phyloP scores from a whole-genome alignment of 2,888 invertebrate species.

The Epinotia ramella region DNA sequence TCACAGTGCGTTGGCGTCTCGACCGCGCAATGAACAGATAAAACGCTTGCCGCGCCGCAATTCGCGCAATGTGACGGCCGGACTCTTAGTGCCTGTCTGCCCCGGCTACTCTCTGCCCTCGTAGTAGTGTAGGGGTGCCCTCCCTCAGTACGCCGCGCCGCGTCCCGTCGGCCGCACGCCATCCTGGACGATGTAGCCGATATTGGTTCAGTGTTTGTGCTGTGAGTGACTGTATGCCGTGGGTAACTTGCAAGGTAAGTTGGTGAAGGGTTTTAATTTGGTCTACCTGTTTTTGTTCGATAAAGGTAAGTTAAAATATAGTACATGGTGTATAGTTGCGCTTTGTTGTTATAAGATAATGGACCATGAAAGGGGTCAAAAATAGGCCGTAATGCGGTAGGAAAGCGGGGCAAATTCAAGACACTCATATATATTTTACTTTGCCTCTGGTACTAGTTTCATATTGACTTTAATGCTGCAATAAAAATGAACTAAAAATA shows the following conservation, averaged over 20 bases:
- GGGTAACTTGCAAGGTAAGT: not conserved
- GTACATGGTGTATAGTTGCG: not conserved
- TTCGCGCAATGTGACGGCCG: no score
- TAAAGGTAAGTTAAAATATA: not conserved
- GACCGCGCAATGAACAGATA: no score
- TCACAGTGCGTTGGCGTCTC: no score
- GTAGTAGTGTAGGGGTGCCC: slow-evolving; percentile 20
- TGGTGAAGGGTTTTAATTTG: not conserved
- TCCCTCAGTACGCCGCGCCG: slow-evolving; percentile 31
- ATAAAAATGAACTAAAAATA: no score
- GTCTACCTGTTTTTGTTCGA: not conserved
- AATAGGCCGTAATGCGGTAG: no score
- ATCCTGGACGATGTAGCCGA: no score
- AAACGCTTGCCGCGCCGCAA: no score
- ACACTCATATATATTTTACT: no score
- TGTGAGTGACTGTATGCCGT: slow-evolving; percentile 3
- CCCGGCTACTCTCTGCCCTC: slow-evolving; percentile 18
- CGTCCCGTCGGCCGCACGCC: slow-evolving; percentile 29
- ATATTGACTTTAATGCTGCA: no score
- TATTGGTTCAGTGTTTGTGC: not conserved
- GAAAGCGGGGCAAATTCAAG: no score
- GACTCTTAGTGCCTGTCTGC: not conserved
- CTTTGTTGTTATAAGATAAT: not conserved
- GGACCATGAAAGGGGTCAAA: no score
- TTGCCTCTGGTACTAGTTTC: no score